Base-by-base conservation (phyloP, 2,888 invertebrate species). In the Eurois occulta region DNA sequence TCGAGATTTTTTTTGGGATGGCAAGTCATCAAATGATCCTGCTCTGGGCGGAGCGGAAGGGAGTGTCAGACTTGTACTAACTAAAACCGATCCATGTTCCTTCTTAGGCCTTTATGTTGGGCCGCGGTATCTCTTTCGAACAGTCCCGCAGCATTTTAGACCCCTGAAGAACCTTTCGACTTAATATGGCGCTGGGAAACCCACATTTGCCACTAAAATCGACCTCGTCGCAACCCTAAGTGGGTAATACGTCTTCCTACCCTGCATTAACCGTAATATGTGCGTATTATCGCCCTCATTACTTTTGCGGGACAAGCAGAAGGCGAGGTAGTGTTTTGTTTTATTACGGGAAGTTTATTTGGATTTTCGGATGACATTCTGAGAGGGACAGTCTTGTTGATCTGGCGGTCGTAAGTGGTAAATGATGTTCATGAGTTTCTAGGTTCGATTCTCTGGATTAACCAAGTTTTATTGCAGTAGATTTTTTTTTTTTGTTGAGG, bases 251-350 rank as follows among this genome's bases (percentile, higher is more conserved):
- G 3, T 82, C 82, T 83, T 60, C 6, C 38, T 43, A 52, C 73
- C 73, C 60, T 10, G 32, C 84, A 82, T 82, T 82, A 78, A n/a
- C 11, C 8, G 32, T 78, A 74, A 82, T 78, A 83, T 52, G 82
- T 58, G 38, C 1, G 67, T 64, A 78, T 82, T 83, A 82, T 83
- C 79, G 68, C 79, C 21, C 1, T 21, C 84, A 82, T 82, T 71
- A 78, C 32, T 78, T 74, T 72, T 46, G 58, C 16, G 67, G 58
- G 73, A 35, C 55, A 16, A 62, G 24, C 67, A 78, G 73, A 43
- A 18, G 46, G 21, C n/a, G 16, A 24, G 18, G 24, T 55, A 48
- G 43, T 41, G 24, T 70, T 46, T 32, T 43, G 21, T 69, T 64
- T 78, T 38, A 38, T 78, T 62, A 5, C 8, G 5, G 2, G 10